These are phyloP conservation scores for Lucifuga dentata DNA, from an alignment of 2,113 vertebrate genomes.

Conservation along the genomic window DNA sequence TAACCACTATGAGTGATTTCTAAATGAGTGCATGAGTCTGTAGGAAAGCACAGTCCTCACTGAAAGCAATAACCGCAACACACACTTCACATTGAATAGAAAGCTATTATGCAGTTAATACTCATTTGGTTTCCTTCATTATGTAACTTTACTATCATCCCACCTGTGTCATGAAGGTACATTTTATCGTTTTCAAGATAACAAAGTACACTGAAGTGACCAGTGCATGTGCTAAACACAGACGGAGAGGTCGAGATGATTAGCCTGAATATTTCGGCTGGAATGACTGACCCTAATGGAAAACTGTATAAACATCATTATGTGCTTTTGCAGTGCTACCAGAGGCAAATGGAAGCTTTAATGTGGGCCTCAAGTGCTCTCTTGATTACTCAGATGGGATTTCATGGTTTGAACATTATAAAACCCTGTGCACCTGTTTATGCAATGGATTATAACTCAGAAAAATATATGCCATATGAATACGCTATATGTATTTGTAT, in stretches of 20 bases:
- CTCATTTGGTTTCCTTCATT: slow-evolving; percentile 39
- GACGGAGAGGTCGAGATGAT: slow-evolving; percentile 20
- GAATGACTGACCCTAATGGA: slow-evolving; percentile 47
- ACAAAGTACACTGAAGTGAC: slow-evolving; percentile 1
- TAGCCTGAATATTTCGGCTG: slow-evolving; percentile 28
- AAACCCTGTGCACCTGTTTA: slow-evolving; percentile 58
- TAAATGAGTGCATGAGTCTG: slow-evolving; percentile 39
- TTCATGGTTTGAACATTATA: slow-evolving; percentile 37
- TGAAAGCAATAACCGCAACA: slow-evolving; percentile 45
- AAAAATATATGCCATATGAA: too few species aligned
- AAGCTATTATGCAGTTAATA: slow-evolving; percentile 44
- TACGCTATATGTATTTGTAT: too few species aligned
- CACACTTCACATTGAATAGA: slow-evolving; percentile 58
- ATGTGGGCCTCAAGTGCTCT: slow-evolving; percentile 64
- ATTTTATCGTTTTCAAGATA: slow-evolving; percentile 14
- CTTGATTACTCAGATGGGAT: slow-evolving; percentile 50
- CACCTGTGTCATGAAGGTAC: slow-evolving; percentile 34
- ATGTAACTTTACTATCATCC: slow-evolving; percentile 29
- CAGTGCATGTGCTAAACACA: slow-evolving; percentile 17
- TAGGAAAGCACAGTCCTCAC: slow-evolving; percentile 25
- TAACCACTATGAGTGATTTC: slow-evolving; percentile 41
- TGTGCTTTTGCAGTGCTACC: slow-evolving; percentile 41
- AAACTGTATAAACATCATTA: slow-evolving; percentile 60
- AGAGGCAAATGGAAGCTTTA: slow-evolving; percentile 52
- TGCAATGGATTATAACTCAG: slow-evolving; percentile 35